Conservation (phyloP, 2,113 vertebrate genomes). For the Galemys pyrenaicus region DNA sequence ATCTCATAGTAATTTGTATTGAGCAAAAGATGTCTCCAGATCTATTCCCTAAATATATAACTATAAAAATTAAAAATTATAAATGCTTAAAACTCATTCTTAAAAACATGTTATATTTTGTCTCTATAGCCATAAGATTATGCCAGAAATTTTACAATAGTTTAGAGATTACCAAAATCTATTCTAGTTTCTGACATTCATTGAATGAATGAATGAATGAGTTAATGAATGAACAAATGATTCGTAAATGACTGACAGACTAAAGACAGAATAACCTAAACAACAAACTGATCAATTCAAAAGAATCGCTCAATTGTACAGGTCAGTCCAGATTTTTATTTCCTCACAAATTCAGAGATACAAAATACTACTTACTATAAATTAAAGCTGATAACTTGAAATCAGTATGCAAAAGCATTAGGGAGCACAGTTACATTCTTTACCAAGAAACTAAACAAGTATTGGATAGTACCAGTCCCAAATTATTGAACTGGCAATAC, state of each 20-base stretch:
- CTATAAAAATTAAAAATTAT: background rate
- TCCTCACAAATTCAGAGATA: background rate
- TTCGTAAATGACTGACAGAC: background rate
- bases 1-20: background rate
- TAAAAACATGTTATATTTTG: background rate
- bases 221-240: background rate
- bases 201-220: background rate
- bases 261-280: background rate
- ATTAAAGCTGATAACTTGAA: background rate
- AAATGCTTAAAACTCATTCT: background rate
- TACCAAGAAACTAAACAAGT: too few species aligned
- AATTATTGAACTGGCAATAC: background rate
- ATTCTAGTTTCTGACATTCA: background rate
- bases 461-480: background rate
- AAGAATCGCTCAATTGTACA: slow-evolving; percentile 15
- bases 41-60: background rate
- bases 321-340: background rate
- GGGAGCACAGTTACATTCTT: background rate
- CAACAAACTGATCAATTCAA: background rate
- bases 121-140: background rate
- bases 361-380: background rate
- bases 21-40: background rate
- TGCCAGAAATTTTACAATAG: background rate
- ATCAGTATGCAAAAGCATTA: background rate
- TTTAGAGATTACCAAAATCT: background rate